Base-by-base conservation (phyloP, 2,888 invertebrate genomes). In the Ashinkailepas kermadecensis region DNA sequence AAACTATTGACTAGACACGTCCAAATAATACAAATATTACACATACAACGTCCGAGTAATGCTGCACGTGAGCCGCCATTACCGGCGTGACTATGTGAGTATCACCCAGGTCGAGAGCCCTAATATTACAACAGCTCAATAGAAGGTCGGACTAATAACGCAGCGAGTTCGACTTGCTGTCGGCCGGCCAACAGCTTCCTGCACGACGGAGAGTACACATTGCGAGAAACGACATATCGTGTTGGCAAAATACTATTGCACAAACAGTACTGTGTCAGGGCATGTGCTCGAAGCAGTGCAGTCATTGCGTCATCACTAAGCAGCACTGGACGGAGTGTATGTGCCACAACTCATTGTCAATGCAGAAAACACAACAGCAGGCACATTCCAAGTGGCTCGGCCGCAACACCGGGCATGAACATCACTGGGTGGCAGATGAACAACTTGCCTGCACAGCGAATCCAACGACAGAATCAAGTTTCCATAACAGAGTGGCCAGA, bases 61-160 rank as follows among this genome's bases (percentile, higher is more conserved):
- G 23, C 12, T 10, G 39, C 39, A 3, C 39, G 39, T 4, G 39
- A 39, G 39, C 39, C 39, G 39, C 39, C 39, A 39, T 21, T 74
- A 74, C 54, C 23, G 12, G 18, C 15, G 74, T 74, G 74, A 74
- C 74, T 74, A 74, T 74, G 74, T 74, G 54, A 74, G 74, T 74
- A 74, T 74, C 74, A 74, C 74, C 9, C 74, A 54, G 21, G 54
- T 74, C 21, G 18, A 21, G 15, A 74, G 25, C 15, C 1, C 70
- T 70, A 70, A 25, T 39, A 70, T 70, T 70, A 70, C 70, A 70
- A 70, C 70, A 70, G 70, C 70, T 25, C 70, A 15, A 70, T 70
- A 70, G 70, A 39, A 39, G 13, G 12, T 70, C 70, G 39, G 18
- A 39, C 70, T 70, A 70, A 70, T 12, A 70, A 70, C 70, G 39